Base-by-base conservation (phyloP, 2,113 vertebrate genomes). In the Pomatostomus ruficeps region DNA sequence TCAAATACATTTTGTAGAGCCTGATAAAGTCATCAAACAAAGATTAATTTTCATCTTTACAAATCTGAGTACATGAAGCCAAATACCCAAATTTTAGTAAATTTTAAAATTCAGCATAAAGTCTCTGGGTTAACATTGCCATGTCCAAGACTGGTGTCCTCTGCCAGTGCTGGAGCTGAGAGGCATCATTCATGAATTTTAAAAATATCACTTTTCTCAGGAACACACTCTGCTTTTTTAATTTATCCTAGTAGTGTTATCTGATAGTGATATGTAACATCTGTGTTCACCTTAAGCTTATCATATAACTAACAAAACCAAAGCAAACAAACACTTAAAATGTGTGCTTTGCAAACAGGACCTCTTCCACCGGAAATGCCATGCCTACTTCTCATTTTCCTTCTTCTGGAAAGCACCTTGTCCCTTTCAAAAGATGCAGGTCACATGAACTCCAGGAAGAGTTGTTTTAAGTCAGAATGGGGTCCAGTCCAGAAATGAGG, bases 341-440 rank as follows among this genome's bases (percentile, higher is more conserved):
- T 68, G 24, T 76, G 45, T 35, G 14, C 24, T 91, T 94, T 95
- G 38, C 74, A 88, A 94, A 73, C 28, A 89, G 40, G 46, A 93
- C 54, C 59, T 91, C 81, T 96, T 95, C 81, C 78, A 96, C 89
- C 91, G 94, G 92, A 97, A 97, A 96, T 96, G 40, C 84, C 81
- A 73, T 58, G 70, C 61, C 75, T 66, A 33, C 71, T 54, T 85
- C 78, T 89, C 81, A 95, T 85, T 97, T 95, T 80, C 89, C 71
- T 58, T 66, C 70, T 91, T 85, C 38, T 96, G 74, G 87, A 95
- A 94, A 91, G 8, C 85, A 88, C 35, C 66, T 91, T 26, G 46
- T 66, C 35, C 71, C 38, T 89, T 95, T 91, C 74, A 89, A 95
- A 95, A 73, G 54, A 21, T 31, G 17, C 29, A 55, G 62, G 45